Conservation (phyloP, 2,113 vertebrate species). For the Galemys pyrenaicus region DNA sequence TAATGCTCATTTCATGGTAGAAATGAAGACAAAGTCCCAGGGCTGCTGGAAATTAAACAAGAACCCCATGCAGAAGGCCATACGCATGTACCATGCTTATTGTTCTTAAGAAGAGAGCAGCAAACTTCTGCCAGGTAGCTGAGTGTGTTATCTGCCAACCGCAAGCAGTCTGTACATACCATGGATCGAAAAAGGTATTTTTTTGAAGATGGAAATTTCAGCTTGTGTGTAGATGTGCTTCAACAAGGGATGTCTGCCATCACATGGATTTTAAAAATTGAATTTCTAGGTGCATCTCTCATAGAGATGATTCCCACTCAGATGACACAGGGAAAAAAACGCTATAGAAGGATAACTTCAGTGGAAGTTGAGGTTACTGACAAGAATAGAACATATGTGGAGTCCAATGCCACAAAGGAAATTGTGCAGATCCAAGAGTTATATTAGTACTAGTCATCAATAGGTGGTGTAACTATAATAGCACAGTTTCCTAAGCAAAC, state of each 20-base stretch:
- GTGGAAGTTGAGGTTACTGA: neutral
- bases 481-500: neutral
- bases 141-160: neutral
- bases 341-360: neutral
- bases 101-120: neutral
- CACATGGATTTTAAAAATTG: neutral
- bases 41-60: neutral
- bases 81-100: neutral
- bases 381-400: neutral
- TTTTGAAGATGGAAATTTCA: neutral
- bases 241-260: neutral
- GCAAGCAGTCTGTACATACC: neutral
- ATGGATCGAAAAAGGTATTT: neutral
- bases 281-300: neutral
- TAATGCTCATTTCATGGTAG: neutral
- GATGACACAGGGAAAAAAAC: neutral
- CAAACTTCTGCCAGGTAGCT: neutral
- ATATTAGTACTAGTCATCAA: neutral
- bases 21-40: neutral
- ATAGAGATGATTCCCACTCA: constrained; percentile 11
- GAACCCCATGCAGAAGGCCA: neutral
- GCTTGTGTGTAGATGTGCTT: neutral
- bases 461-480: neutral
- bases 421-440: neutral
- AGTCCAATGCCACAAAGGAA: neutral